These are phyloP conservation scores for Corythucha ciliata DNA, from an alignment of 2,888 invertebrate genomes.

Conservation along the genomic window DNA sequence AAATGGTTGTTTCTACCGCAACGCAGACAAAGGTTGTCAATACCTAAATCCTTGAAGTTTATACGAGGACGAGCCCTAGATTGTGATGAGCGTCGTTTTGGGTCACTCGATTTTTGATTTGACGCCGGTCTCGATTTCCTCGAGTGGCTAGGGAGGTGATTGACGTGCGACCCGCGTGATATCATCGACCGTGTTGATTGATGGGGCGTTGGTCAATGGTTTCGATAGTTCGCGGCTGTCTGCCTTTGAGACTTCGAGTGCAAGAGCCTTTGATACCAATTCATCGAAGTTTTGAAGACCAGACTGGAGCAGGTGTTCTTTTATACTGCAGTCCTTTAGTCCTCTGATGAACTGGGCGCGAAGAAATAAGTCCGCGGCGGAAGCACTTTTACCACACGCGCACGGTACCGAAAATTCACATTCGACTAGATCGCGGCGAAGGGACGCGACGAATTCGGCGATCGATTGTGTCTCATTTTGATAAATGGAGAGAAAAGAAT, in stretches of 20 bases:
- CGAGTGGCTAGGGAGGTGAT: too few relatives aligned
- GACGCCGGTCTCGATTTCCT: too few relatives aligned
- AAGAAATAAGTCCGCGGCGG: constrained; percentile 4
- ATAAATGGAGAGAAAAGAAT: constrained; percentile 5
- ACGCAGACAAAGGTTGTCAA: constrained; percentile 14
- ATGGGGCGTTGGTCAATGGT: too few relatives aligned
- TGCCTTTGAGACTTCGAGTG: too few relatives aligned
- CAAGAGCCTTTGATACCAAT: too few relatives aligned
- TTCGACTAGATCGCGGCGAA: background rate
- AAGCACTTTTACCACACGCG: background rate
- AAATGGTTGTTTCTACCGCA: constrained; percentile 20
- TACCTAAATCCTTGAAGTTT: constrained; percentile 7
- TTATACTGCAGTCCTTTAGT: background rate
- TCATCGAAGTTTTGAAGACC: too few relatives aligned
- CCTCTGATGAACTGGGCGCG: constrained; percentile 6
- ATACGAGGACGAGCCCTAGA: too few relatives aligned
- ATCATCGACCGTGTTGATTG: too few relatives aligned
- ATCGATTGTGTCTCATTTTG: constrained; percentile 4
- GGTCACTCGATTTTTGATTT: too few relatives aligned
- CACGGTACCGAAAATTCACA: constrained; percentile 5
- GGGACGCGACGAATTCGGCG: constrained; percentile 7
- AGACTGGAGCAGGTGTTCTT: constrained; percentile 6
- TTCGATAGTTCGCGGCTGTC: too few relatives aligned
- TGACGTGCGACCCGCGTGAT: too few relatives aligned
- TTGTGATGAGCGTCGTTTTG: too few relatives aligned